Evolutionary conservation across 2,888 invertebrate species (phyloP).

Genomic region (Deilephila porcellus): DNA sequence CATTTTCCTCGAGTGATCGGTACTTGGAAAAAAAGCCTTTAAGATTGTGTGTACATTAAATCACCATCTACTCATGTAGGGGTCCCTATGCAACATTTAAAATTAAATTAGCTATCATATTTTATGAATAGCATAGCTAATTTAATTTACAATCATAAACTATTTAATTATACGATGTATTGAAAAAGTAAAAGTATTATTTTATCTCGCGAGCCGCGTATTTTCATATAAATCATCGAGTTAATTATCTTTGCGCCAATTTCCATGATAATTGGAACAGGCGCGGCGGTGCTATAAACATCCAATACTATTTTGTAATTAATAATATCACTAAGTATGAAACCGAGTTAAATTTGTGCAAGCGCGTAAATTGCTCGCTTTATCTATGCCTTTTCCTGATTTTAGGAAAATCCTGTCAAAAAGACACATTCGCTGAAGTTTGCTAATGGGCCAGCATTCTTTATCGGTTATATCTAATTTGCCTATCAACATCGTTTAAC

Average conservation of each 20-base stretch:
- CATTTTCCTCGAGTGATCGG: too few species aligned
- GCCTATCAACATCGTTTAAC: neutral
- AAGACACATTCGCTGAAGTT: neutral
- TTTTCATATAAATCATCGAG: neutral
- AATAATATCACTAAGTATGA: neutral
- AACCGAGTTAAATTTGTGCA: too few species aligned
- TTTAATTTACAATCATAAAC: neutral
- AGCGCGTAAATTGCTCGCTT: neutral
- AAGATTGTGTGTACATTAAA: too few species aligned
- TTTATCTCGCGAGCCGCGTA: neutral
- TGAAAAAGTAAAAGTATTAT: neutral
- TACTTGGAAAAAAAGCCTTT: too few species aligned
- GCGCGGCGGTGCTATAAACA: conserved; percentile 12
- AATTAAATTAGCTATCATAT: too few species aligned
- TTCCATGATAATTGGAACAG: conserved; percentile 14
- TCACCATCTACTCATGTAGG: too few species aligned
- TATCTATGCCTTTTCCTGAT: conserved; percentile 7
- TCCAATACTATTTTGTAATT: conserved; percentile 22
- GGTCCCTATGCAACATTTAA: too few species aligned
- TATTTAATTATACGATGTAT: neutral
- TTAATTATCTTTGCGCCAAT: conserved; percentile 5
- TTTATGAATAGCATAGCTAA: neutral
- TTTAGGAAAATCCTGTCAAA: conserved; percentile 5
- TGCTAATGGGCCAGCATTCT: conserved; percentile 13
- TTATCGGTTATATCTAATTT: neutral